Evolutionary conservation across 2,888 invertebrate genomes (phyloP).

Genomic region (Agrypnus murinus): DNA sequence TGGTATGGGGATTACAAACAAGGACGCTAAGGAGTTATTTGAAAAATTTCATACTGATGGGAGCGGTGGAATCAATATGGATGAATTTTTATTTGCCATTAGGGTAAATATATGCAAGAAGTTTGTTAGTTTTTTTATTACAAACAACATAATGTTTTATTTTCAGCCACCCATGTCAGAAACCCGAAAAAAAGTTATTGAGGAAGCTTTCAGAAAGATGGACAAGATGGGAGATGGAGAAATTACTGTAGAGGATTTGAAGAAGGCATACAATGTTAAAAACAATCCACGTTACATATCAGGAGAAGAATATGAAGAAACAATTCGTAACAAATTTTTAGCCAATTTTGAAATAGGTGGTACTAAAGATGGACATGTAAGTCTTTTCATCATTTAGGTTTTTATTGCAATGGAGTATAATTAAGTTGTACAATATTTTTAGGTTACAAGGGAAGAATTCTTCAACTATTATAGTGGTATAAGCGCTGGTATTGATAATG

Average conservation of each 20-base stretch:
- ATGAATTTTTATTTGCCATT: conserved; percentile 89
- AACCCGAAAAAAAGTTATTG: conserved; percentile 81
- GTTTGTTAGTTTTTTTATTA: too few relatives aligned
- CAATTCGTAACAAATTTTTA: conserved; percentile 86
- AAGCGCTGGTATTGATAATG: conserved; percentile 95
- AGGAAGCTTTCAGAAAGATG: conserved; percentile 88
- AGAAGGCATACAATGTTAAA: conserved; percentile 86
- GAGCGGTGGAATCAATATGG: conserved; percentile 87
- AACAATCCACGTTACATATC: conserved; percentile 88
- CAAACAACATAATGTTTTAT: too few relatives aligned
- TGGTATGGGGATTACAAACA: conserved; percentile 80
- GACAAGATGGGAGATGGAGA: conserved; percentile 91
- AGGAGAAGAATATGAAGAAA: conserved; percentile 90
- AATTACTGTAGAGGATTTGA: conserved; percentile 85
- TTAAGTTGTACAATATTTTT: conserved; percentile 62
- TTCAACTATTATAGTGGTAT: conserved; percentile 94
- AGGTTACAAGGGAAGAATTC: conserved; percentile 96
- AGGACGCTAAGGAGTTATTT: conserved; percentile 82
- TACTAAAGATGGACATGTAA: conserved; percentile 84
- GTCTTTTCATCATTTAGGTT: too few relatives aligned
- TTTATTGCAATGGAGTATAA: too few relatives aligned
- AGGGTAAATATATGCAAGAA: too few relatives aligned
- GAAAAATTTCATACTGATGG: conserved; percentile 86
- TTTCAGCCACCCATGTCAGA: conserved; percentile 93
- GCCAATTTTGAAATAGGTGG: conserved; percentile 88